Base-by-base conservation (phyloP, 2,797 vertebrate species). In the Choloepus didactylus region DNA sequence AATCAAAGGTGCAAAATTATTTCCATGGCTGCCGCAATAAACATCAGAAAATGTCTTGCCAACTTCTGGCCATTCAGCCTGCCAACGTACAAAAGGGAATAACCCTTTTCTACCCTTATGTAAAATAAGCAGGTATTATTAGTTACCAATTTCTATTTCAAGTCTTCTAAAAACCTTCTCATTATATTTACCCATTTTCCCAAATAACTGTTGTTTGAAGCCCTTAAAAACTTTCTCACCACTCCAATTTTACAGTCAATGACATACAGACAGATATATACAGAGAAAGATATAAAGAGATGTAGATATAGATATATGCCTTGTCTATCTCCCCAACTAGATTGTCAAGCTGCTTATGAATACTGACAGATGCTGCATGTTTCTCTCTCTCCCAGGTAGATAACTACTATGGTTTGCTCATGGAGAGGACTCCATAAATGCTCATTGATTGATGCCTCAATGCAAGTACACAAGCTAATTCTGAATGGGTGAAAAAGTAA, bases 1-100 rank as follows among this genome's bases (percentile, higher is more conserved):
- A 95, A 96, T 64, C 91, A 25, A 89, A 97, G 84, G 67, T 87
- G 93, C 46, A 89, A 91, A 95, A 93, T 87, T 95, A 87, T 95
- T 95, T 95, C 80, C 81, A 91, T 21, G 35, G 80, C 67, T 87
- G 66, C 80, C 92, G 41, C 69, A 87, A 44, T 80, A 96, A 97
- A 96, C 81, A 95, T 76, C 66, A 82, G 64, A 94, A 95, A 95
- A 94, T 38, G 23, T 16, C 35, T 88, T 80, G 66, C 93, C 79
- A 92, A 72, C 46, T 86, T 76, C 60, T 92, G n/a, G 72, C 62
- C 54, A 86, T 77, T 94, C 10, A 18, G 64, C 46, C 69, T 76
- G 38, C 77, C 76, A n/a, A n/a, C 76, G 16, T 64, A 80, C 7
- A 59, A 82, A 93, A 79, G 54, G 73, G 51, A 96, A 91, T 76